These are phyloP conservation scores for Acromyrmex heyeri DNA, from an alignment of 1,140 invertebrate species.

Conservation along the genomic window DNA sequence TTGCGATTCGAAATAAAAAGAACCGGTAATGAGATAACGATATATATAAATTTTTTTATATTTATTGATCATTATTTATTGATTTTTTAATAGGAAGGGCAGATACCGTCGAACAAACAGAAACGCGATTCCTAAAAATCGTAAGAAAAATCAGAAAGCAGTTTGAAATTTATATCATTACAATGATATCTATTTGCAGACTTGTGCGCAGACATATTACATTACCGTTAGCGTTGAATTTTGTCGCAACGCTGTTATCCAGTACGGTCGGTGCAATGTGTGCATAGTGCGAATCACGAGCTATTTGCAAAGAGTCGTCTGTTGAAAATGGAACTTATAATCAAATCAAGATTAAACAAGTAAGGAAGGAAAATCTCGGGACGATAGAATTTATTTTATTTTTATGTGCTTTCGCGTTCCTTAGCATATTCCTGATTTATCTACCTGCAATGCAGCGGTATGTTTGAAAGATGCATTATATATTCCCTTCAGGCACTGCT, in stretches of 20 bases:
- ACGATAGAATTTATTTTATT: constrained; percentile 44
- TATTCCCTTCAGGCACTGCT: not conserved
- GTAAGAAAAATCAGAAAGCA: constrained; percentile 10
- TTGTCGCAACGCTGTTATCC: not conserved
- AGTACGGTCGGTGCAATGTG: not conserved
- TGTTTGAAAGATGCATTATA: constrained; percentile 28
- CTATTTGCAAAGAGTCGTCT: not conserved
- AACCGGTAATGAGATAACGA: not conserved
- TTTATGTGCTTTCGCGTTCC: not conserved
- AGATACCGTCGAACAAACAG: not conserved
- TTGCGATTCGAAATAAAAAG: not conserved
- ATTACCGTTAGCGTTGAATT: constrained; percentile 33
- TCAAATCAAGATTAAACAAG: constrained; percentile 16
- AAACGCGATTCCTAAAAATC: not conserved
- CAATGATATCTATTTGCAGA: constrained; percentile 52
- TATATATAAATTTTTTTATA: not conserved
- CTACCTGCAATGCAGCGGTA: constrained; percentile 31
- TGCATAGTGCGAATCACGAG: not conserved
- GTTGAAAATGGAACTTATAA: constrained; percentile 32
- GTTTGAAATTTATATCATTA: constrained; percentile 37
- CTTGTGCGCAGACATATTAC: constrained; percentile 38
- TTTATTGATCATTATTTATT: not conserved
- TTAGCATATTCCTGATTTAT: constrained; percentile 31
- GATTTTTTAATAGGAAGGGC: not conserved
- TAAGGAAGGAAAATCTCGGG: not conserved